Base-by-base conservation (phyloP, 2,888 invertebrate genomes). In the Isoperla grammatica region DNA sequence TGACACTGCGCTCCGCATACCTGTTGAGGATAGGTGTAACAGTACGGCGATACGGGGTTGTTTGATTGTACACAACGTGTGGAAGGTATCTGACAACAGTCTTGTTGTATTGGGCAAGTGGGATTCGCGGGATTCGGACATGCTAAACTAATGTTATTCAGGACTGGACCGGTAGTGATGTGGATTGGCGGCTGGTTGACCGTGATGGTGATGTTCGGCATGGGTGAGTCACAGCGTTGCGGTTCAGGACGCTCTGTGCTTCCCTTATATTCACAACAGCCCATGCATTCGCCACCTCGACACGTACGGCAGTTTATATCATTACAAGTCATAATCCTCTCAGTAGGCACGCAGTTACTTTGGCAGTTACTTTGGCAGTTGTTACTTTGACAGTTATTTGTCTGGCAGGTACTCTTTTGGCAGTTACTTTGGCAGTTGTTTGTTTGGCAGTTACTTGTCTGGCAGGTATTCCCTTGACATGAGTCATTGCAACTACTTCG, bases 191-290 rank as follows among this genome's bases (percentile, higher is more conserved):
- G 15, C 13, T 60, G 60, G 37, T 60, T 55, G 15, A 60, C 40
- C 35, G 20, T 43, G 22, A 60, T 60, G 35, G 60, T 60, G 20
- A 60, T 56, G n/a, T 60, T 60, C 8, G 60, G 60, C 6, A 60
- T 19, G 1, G 49, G 40, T 8, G 23, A 23, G 49, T 12, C 49
- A 29, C 23, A 15, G 49, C 13, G 45, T 17, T 19, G 37, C 19
- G 45, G 45, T 4, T 17, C 17, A 3, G 37, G 37, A 8, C 35
- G 49, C 49, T 9, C 22, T 5, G 46, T 20, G 9, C 9, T 22
- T 19, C 2, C 9, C 46, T n/a, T 4, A 8, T 29, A 29, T 8
- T 29, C 29, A 29, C 29, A 29, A 29, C 29, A 29, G 5, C 29
- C 29, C 29, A 29, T 29, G 29, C 29, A 29, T 8, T 29, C 29